Evolutionary conservation across 2,797 vertebrate genomes (phyloP).

Genomic region (Clarias pachynema): DNA sequence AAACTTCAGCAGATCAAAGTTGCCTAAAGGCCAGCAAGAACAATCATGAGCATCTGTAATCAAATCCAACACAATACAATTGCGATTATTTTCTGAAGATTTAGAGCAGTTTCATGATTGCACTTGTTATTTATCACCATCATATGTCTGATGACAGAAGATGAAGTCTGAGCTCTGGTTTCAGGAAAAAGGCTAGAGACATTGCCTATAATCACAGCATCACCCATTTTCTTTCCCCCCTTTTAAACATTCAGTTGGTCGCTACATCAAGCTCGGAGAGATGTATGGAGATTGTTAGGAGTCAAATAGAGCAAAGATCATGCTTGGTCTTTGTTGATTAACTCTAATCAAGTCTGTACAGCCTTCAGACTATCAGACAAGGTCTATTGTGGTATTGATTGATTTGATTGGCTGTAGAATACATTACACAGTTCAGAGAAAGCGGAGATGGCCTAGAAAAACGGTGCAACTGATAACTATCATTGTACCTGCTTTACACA

Average conservation of each 20-base stretch:
- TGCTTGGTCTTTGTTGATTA: conserved; percentile 70
- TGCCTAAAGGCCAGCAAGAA: neutral
- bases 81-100: conserved; percentile 69
- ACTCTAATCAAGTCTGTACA: conserved; percentile 74
- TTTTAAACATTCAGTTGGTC: conserved; percentile 66
- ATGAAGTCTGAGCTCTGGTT: conserved; percentile 66
- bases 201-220: conserved; percentile 72
- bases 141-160: conserved; percentile 62
- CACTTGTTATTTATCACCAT: conserved; percentile 52
- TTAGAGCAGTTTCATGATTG: conserved; percentile 62
- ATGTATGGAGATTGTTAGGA: conserved; percentile 62
- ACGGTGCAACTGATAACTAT: conserved; percentile 4
- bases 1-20: neutral
- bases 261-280: conserved; percentile 61
- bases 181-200: conserved; percentile 42
- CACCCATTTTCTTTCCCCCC: conserved; percentile 61
- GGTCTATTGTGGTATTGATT: conserved; percentile 58
- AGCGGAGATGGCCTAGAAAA: conserved; percentile 57
- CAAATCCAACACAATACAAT: conserved; percentile 25
- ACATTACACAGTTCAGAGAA: conserved; percentile 66
- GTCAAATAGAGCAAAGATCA: conserved; percentile 55
- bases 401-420: conserved; percentile 69
- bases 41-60: neutral
- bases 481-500: neutral
- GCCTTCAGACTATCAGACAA: conserved; percentile 60